Evolutionary conservation across 2,797 vertebrate genomes (phyloP).

Genomic region (Karalla daura): DNA sequence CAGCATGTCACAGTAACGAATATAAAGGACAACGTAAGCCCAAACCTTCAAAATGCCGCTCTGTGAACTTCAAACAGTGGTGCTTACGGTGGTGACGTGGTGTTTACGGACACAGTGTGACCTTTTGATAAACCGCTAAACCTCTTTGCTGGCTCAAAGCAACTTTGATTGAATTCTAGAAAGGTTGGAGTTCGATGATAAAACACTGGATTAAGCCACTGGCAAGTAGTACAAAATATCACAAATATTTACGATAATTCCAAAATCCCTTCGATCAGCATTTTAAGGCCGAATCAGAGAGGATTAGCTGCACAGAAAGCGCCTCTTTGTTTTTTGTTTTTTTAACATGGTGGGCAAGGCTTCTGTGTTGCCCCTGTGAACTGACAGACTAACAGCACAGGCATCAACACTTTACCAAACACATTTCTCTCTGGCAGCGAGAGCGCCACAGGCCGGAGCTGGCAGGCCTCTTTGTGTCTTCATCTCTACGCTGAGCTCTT

Average conservation of each 20-base stretch:
- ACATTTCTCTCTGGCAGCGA: conserved; percentile 34
- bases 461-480: conserved; percentile 53
- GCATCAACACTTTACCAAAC: conserved; percentile 42
- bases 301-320: conserved; percentile 57
- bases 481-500: conserved; percentile 64
- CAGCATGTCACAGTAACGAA: background rate
- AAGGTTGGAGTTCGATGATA: conserved; percentile 39
- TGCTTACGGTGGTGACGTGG: too few species aligned
- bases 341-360: conserved; percentile 25
- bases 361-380: conserved; percentile 47
- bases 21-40: background rate
- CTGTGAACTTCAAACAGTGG: conserved; percentile 2
- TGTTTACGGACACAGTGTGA: conserved; percentile 27
- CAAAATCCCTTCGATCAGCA: conserved; percentile 17
- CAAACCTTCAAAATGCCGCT: conserved; percentile 2
- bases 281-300: conserved; percentile 41
- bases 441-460: conserved; percentile 39
- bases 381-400: conserved; percentile 26
- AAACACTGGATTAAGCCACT: conserved; percentile 47
- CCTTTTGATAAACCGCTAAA: conserved; percentile 39
- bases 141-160: conserved; percentile 47
- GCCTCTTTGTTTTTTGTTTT: conserved; percentile 35
- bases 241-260: conserved; percentile 26
- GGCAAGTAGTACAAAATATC: background rate
- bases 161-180: conserved; percentile 55